Conservation (phyloP, 2,888 invertebrate genomes). For the Pseudoips prasinana region DNA sequence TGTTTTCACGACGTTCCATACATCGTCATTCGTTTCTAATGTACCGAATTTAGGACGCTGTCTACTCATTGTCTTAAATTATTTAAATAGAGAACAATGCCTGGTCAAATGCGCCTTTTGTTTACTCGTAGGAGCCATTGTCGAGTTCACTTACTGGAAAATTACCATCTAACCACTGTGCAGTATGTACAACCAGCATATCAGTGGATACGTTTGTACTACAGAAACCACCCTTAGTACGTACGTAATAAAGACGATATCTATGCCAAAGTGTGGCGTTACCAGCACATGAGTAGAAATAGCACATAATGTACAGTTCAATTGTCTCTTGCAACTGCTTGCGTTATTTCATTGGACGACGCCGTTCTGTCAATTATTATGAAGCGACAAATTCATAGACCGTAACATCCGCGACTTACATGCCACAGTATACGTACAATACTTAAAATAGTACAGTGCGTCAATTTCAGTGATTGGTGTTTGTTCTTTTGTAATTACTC, state of each 20-base stretch:
- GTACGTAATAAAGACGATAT: too few relatives aligned
- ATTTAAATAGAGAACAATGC: slow-evolving; percentile 59
- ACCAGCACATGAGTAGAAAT: too few relatives aligned
- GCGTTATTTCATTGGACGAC: slow-evolving; percentile 47
- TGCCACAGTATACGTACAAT: slow-evolving; percentile 25
- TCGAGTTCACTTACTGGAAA: slow-evolving; percentile 69
- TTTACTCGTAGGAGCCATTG: slow-evolving; percentile 65
- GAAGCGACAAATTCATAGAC: slow-evolving; percentile 59
- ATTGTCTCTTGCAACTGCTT: slow-evolving; percentile 39
- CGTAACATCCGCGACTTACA: slow-evolving; percentile 34
- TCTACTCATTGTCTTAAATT: slow-evolving; percentile 41
- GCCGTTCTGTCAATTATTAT: slow-evolving; percentile 43
- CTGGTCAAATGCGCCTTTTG: slow-evolving; percentile 52
- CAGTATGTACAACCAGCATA: slow-evolving; percentile 13
- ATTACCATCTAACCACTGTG: slow-evolving; percentile 58
- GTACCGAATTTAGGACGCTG: slow-evolving; percentile 30
- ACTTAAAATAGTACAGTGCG: slow-evolving; percentile 13
- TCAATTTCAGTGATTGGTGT: slow-evolving; percentile 24
- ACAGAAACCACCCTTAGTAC: too few relatives aligned
- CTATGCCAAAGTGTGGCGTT: too few relatives aligned
- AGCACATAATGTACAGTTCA: slow-evolving; percentile 31
- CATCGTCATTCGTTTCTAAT: slow-evolving; percentile 5
- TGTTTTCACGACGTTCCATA: slow-evolving; percentile 1
- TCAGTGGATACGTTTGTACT: neutral
- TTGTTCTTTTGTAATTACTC: slow-evolving; percentile 29